Evolutionary conservation across 2,797 vertebrate species (phyloP).

Genomic region (Tapera naevia): DNA sequence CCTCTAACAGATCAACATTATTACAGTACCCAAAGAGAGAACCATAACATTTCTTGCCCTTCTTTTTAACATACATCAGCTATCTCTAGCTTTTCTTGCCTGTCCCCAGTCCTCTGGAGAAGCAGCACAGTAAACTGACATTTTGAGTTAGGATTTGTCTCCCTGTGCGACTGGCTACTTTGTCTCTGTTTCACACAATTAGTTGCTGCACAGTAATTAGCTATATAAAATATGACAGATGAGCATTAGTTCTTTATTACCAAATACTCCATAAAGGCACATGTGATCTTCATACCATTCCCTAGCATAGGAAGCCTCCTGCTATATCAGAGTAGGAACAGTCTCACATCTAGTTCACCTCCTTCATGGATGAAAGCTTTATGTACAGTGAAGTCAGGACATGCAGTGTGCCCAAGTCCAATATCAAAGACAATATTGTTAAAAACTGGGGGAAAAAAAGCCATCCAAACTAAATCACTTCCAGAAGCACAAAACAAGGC

Average conservation of each 20-base stretch:
- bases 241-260: not conserved
- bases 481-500: not conserved
- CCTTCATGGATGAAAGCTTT: not conserved
- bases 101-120: not conserved
- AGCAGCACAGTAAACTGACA: not conserved
- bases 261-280: not conserved
- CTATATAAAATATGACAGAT: not conserved
- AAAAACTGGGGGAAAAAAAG: not conserved
- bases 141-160: not conserved
- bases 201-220: not conserved
- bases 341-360: not conserved
- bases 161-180: not conserved
- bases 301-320: not conserved
- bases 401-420: accelerated
- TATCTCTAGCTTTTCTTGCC: not conserved
- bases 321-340: not conserved
- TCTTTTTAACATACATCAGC: not conserved
- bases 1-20: no score
- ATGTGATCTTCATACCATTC: not conserved
- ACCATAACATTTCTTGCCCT: not conserved
- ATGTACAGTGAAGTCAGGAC: not conserved
- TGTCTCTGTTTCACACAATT: not conserved
- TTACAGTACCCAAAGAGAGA: not conserved
- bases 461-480: not conserved
- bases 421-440: not conserved